Conservation (phyloP, 2,888 invertebrate genomes). For the Eumacrocentrus americanus region DNA sequence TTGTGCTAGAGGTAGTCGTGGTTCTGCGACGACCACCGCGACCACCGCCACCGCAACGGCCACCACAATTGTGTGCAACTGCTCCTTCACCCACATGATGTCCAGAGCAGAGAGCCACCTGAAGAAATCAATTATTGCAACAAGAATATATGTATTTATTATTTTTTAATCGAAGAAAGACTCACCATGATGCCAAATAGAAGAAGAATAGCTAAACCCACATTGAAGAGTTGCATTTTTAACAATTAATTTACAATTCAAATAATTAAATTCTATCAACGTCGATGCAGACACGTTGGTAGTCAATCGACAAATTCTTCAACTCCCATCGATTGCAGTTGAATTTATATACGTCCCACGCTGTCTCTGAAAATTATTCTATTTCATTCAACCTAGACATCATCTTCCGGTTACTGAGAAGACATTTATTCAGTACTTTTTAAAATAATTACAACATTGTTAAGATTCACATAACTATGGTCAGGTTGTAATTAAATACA, state of each 20-base stretch:
- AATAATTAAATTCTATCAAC: background rate
- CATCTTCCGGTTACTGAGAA: background rate
- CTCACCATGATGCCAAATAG: slow-evolving; percentile 29
- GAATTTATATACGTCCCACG: background rate
- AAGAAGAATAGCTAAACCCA: slow-evolving; percentile 23
- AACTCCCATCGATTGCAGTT: background rate
- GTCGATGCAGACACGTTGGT: background rate
- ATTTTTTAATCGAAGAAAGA: background rate
- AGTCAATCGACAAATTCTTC: background rate
- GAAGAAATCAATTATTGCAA: background rate
- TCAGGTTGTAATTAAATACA: too few relatives aligned
- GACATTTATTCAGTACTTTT: background rate
- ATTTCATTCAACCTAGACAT: slow-evolving; percentile 1
- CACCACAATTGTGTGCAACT: slow-evolving; percentile 4
- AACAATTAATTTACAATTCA: background rate
- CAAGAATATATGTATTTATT: background rate
- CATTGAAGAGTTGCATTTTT: slow-evolving; percentile 28
- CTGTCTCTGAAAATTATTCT: background rate
- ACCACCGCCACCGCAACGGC: slow-evolving; percentile 16
- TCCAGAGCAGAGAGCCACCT: slow-evolving; percentile 13
- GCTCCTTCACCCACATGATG: slow-evolving; percentile 10
- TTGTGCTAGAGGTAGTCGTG: too few relatives aligned
- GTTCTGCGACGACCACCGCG: too few relatives aligned
- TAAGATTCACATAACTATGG: too few relatives aligned
- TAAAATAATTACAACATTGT: too few relatives aligned